These are phyloP conservation scores for Ptilonorhynchus violaceus DNA, from an alignment of 2,113 vertebrate species.

Conservation along the genomic window DNA sequence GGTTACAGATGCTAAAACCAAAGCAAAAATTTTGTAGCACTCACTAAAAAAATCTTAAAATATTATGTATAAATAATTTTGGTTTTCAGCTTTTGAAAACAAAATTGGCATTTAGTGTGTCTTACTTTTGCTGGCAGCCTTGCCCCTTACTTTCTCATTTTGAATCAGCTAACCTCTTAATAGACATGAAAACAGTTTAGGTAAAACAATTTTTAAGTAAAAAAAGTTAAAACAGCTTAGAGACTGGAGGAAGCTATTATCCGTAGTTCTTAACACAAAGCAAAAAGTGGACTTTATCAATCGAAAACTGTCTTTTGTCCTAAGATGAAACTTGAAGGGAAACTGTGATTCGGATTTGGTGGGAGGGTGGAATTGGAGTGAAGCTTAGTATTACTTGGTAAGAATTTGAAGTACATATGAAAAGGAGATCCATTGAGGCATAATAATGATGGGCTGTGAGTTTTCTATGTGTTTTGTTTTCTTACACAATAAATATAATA, in stretches of 20 bases:
- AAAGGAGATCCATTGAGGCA: not conserved
- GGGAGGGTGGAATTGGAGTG: not conserved
- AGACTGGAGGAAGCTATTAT: not conserved
- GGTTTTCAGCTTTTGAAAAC: not conserved
- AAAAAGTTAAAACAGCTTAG: not conserved
- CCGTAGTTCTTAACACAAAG: not conserved
- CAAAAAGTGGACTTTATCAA: not conserved
- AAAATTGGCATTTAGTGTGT: not conserved
- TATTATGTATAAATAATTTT: not conserved
- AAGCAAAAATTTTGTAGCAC: conserved; percentile 1
- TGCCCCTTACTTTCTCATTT: not conserved
- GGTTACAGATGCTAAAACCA: conserved; percentile 30
- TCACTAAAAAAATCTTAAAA: not conserved
- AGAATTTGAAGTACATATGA: not conserved
- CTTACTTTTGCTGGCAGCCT: not conserved
- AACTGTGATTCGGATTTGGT: not conserved
- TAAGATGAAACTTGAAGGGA: not conserved
- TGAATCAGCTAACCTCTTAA: not conserved
- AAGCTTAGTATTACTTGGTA: not conserved
- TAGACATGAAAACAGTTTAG: not conserved
- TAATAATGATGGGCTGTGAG: not conserved
- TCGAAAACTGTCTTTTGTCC: not conserved
- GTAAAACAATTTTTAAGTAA: not conserved
- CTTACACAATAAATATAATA: not conserved
- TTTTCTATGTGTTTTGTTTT: not conserved